These are phyloP conservation scores for Menidia beryllina DNA, from an alignment of 2,113 vertebrate species.

Conservation along the genomic window DNA sequence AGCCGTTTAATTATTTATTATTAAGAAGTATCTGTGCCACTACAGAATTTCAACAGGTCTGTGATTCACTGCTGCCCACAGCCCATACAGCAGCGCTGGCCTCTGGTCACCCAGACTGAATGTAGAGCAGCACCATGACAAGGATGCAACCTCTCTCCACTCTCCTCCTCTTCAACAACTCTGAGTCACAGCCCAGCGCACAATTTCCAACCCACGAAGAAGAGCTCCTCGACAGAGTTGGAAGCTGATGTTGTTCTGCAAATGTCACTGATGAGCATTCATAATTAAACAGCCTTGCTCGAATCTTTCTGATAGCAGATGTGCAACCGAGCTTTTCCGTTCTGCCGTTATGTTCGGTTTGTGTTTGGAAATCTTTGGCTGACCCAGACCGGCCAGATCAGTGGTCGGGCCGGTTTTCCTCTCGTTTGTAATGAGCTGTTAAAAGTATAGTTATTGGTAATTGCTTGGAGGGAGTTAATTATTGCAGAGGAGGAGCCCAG, in stretches of 20 bases:
- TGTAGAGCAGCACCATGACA: constrained; percentile 72
- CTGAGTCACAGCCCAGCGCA: constrained; percentile 72
- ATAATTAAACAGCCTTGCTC: constrained; percentile 1
- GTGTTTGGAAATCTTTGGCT: background rate
- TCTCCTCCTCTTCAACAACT: constrained; percentile 74
- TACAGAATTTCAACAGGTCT: constrained; percentile 57
- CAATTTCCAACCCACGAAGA: constrained; percentile 68
- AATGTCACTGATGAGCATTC: constrained; percentile 25
- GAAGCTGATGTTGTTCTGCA: constrained; percentile 31
- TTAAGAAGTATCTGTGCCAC: constrained; percentile 43
- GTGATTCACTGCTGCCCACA: constrained; percentile 64
- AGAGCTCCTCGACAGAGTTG: constrained; percentile 43
- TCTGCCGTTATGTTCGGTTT: background rate
- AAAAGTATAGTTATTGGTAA: constrained; percentile 50
- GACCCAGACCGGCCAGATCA: background rate
- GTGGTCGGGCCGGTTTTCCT: constrained; percentile 11
- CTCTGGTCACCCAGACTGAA: constrained; percentile 65
- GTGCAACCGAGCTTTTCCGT: background rate
- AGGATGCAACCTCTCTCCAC: constrained; percentile 71
- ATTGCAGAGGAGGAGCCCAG: constrained; percentile 65
- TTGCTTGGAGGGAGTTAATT: constrained; percentile 54
- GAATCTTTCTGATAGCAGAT: background rate
- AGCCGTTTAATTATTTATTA: constrained; percentile 19
- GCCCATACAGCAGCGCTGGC: constrained; percentile 49
- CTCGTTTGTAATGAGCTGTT: constrained; percentile 40